Percentiles rank a stretch among this genome's conserved stretches.
Evolutionary conservation across 1,140 invertebrate species (phyloP).

Genomic region (Samia ricini): DNA sequence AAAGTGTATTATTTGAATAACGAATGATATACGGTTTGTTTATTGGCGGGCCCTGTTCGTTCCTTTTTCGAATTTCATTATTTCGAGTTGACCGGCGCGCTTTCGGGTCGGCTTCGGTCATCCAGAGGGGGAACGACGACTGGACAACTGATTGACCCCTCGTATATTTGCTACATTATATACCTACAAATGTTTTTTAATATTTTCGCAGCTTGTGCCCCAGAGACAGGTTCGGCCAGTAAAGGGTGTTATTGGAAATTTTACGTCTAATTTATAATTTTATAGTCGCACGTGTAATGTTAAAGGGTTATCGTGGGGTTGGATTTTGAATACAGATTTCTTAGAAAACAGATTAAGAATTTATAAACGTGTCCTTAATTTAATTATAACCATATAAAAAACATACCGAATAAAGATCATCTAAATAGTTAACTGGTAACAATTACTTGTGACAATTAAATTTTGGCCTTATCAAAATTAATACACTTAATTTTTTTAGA

Average conservation of each 20-base stretch:
- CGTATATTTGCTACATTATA: conserved; percentile 59
- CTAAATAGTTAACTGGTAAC: too few relatives aligned
- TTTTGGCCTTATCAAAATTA: too few relatives aligned
- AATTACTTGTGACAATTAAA: too few relatives aligned
- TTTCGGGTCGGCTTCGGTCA: conserved; percentile 61
- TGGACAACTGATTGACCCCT: conserved; percentile 59
- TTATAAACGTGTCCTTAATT: not conserved
- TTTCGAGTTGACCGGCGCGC: conserved; percentile 54
- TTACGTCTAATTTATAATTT: conserved; percentile 73
- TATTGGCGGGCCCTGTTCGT: conserved; percentile 68
- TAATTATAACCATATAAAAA: too few relatives aligned
- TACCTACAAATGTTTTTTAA: conserved; percentile 58
- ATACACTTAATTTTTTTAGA: too few relatives aligned
- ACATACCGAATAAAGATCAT: too few relatives aligned
- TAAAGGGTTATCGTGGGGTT: conserved; percentile 28
- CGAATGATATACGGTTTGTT: conserved; percentile 76
- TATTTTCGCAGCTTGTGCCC: conserved; percentile 69
- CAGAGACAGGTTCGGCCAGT: conserved; percentile 40
- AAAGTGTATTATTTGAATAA: conserved; percentile 73
- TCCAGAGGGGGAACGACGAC: conserved; percentile 34
- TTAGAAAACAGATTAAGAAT: conserved; percentile 1
- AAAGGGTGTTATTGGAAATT: conserved; percentile 59
- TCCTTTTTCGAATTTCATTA: conserved; percentile 69
- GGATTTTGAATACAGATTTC: not conserved
- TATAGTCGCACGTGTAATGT: conserved; percentile 42